A percentile compares a stretch with the other conserved stretches of the same genome.
These are phyloP conservation scores for Callimorpha dominula DNA, from an alignment of 2,888 invertebrate species.

Conservation along the genomic window DNA sequence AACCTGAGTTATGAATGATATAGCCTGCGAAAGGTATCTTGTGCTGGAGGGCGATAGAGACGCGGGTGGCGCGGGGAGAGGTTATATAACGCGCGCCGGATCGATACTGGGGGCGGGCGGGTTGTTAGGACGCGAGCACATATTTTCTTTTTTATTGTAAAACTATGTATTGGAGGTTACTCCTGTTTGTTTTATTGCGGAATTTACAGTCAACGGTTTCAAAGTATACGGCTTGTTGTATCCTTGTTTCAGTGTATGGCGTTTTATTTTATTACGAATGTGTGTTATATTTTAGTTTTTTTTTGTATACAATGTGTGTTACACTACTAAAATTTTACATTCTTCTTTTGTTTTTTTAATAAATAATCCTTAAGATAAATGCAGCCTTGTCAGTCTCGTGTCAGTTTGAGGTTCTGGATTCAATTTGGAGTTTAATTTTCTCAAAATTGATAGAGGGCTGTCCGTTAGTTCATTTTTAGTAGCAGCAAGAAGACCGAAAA, in stretches of 20 bases:
- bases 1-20: conserved; percentile 74
- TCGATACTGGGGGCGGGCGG: conserved; percentile 75
- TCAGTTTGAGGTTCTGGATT: not conserved
- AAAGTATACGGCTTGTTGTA: conserved; percentile 23
- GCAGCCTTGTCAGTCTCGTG: not conserved
- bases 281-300: not conserved
- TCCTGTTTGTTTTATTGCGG: conserved; percentile 55
- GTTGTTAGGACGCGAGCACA: conserved; percentile 64
- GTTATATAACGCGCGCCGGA: conserved; percentile 78
- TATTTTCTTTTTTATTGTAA: conserved; percentile 57
- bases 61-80: conserved; percentile 58
- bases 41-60: conserved; percentile 50
- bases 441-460: not conserved
- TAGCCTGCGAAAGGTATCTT: conserved; percentile 62
- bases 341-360: not conserved
- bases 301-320: not conserved
- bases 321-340: not conserved
- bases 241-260: conserved; percentile 13
- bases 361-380: not conserved
- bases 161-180: conserved; percentile 51
- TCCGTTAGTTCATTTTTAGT: no score
- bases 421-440: not conserved
- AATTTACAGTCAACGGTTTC: conserved; percentile 32
- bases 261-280: conserved; percentile 14
- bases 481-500: no score